Conservation (phyloP, 2,113 vertebrate genomes). For the Xiphophorus maculatus region DNA sequence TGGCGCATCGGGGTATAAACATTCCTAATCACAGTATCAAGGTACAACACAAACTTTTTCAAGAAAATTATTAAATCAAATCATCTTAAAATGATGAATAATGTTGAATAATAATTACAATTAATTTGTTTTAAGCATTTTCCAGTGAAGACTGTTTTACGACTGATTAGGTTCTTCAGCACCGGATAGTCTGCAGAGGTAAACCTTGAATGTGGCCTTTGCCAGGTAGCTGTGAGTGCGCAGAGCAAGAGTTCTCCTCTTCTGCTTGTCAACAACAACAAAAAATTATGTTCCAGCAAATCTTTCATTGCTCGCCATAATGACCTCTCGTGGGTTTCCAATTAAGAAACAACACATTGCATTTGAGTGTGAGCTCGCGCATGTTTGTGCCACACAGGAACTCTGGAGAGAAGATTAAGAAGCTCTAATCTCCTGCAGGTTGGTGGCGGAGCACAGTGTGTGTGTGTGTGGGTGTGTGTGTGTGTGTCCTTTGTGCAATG, state of each 20-base stretch:
- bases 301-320: background rate
- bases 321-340: background rate
- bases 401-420: constrained; percentile 55
- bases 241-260: background rate
- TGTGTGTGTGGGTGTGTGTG: constrained; percentile 1
- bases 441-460: constrained; percentile 30
- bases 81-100: background rate
- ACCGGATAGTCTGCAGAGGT: background rate
- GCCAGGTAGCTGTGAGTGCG: background rate
- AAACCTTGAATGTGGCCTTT: background rate
- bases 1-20: background rate
- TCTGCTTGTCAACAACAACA: background rate
- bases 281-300: background rate
- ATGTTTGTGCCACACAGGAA: constrained; percentile 43
- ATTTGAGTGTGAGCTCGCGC: constrained; percentile 16
- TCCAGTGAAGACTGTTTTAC: background rate
- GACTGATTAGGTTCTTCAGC: background rate
- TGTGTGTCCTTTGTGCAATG: constrained; percentile 26
- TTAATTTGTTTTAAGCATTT: background rate
- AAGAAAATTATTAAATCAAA: background rate
- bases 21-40: background rate
- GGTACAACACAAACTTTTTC: too few species aligned
- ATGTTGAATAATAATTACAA: background rate
- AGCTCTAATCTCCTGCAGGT: constrained; percentile 60
- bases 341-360: constrained; percentile 7